Conservation (phyloP, 2,888 invertebrate genomes). For the Xanthia togata region DNA sequence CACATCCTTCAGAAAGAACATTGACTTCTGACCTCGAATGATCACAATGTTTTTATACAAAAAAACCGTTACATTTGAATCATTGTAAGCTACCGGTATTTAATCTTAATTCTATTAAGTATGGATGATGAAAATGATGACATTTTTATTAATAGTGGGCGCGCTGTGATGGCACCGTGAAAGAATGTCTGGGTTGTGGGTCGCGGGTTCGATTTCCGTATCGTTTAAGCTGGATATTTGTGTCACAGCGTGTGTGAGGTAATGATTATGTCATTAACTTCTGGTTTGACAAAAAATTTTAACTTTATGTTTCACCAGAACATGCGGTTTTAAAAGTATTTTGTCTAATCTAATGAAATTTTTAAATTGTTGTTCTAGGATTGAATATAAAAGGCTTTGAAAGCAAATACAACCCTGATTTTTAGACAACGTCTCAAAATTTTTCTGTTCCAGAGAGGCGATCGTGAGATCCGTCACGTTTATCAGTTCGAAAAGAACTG, state of each 20-base stretch:
- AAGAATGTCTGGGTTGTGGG: slow-evolving; percentile 42
- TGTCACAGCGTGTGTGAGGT: slow-evolving; percentile 4
- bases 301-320: neutral
- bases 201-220: slow-evolving; percentile 33
- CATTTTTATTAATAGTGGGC: slow-evolving; percentile 48
- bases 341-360: neutral
- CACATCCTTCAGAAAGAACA: slow-evolving; percentile 51
- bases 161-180: slow-evolving; percentile 20
- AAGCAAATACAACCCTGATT: neutral
- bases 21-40: slow-evolving; percentile 52
- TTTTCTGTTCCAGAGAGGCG: no score
- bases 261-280: slow-evolving; percentile 20
- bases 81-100: slow-evolving; percentile 58
- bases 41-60: slow-evolving; percentile 45
- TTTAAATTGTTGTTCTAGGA: neutral
- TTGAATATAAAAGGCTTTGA: neutral
- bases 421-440: no score
- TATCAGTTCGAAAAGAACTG: no score
- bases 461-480: no score
- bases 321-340: no score
- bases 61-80: slow-evolving; percentile 57
- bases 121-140: slow-evolving; percentile 40
- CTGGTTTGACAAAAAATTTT: neutral
- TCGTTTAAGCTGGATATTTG: neutral
- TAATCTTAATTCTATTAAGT: slow-evolving; percentile 37